Evolutionary conservation across 2,888 invertebrate species (phyloP).

Genomic region (Priocnemis perturbator): DNA sequence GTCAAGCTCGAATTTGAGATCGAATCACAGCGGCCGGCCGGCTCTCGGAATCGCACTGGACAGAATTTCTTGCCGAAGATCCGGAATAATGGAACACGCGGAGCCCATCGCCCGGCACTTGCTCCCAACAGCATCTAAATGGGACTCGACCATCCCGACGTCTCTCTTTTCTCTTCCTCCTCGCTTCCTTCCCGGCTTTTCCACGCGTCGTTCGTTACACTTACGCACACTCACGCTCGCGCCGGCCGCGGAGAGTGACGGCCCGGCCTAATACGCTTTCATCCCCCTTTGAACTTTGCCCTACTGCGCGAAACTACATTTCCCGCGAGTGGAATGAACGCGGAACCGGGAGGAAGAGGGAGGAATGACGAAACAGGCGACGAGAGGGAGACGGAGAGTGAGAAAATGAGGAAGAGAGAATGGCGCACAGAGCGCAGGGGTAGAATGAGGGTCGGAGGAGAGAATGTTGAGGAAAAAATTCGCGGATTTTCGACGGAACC

Average conservation of each 20-base stretch:
- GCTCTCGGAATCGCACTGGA: too few relatives aligned
- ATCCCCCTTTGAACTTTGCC: constrained; percentile 23
- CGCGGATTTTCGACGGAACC: too few relatives aligned
- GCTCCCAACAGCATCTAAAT: not conserved
- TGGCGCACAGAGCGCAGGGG: too few relatives aligned
- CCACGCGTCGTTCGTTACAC: not conserved
- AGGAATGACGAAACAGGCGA: too few relatives aligned
- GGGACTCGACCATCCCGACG: constrained; percentile 1
- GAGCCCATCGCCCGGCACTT: not conserved
- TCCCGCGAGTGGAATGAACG: not conserved
- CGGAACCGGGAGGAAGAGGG: not conserved
- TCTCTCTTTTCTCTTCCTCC: too few relatives aligned
- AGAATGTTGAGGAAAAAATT: not conserved
- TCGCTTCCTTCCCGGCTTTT: not conserved
- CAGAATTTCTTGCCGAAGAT: too few relatives aligned
- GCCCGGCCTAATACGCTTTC: too few relatives aligned
- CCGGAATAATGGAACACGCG: too few relatives aligned
- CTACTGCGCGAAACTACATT: constrained; percentile 13
- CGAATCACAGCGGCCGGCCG: too few relatives aligned
- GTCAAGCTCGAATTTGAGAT: too few relatives aligned
- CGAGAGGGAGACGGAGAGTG: not conserved
- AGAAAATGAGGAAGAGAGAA: not conserved
- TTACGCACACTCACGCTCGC: constrained; percentile 9
- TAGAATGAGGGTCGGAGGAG: not conserved
- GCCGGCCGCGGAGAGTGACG: too few relatives aligned